A percentile compares a stretch with the other conserved stretches of the same genome.
phyloP scores from a whole-genome alignment of 2,113 vertebrate genomes.

The Thalassoma bifasciatum region DNA sequence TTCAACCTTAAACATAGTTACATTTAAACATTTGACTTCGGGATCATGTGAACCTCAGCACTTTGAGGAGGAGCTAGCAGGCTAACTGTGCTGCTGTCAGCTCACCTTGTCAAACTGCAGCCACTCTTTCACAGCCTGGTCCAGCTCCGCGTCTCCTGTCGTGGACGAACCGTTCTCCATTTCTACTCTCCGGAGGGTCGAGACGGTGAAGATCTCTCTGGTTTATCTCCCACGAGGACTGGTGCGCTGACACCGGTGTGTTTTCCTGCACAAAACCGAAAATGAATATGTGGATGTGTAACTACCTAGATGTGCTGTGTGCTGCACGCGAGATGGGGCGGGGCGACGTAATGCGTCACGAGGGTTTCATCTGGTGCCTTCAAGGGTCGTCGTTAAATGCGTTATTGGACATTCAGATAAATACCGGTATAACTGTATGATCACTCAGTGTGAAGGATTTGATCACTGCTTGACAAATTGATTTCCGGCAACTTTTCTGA shows the following conservation, averaged over 20 bases:
- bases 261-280: background rate
- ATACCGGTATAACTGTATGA: no score
- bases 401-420: no score
- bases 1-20: background rate
- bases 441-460: no score
- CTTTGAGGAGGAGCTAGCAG: slow-evolving; percentile 11
- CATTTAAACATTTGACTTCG: background rate
- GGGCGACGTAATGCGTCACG: slow-evolving; percentile 40
- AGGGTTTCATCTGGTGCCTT: slow-evolving; percentile 30
- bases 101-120: slow-evolving; percentile 89
- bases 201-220: background rate
- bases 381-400: slow-evolving; percentile 5
- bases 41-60: background rate
- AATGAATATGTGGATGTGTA: background rate
- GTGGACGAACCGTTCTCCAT: slow-evolving; percentile 63
- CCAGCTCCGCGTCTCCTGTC: slow-evolving; percentile 70
- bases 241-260: background rate
- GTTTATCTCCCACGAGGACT: background rate
- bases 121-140: slow-evolving; percentile 85
- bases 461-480: no score
- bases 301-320: background rate
- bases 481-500: no score
- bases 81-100: slow-evolving; percentile 18
- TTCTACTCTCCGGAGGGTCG: background rate
- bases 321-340: background rate